Evolutionary conservation across 2,113 vertebrate genomes (phyloP).

Genomic region (Trematomus loennbergii): DNA sequence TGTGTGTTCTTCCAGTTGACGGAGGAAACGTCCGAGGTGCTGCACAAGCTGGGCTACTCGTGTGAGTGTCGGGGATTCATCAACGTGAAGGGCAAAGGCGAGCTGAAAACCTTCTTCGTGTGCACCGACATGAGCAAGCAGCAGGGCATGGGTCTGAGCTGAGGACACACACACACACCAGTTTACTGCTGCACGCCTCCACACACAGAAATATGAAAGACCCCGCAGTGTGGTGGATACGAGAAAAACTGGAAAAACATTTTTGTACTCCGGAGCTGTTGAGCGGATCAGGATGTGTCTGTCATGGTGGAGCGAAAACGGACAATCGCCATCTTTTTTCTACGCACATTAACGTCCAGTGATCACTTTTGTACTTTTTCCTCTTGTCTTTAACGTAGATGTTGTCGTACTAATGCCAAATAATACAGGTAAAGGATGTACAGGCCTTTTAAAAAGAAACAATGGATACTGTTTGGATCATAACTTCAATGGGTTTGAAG

Average conservation of each 20-base stretch:
- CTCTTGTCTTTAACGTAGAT: conserved; percentile 39
- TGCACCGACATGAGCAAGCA: conserved; percentile 95
- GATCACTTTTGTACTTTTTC: conserved; percentile 41
- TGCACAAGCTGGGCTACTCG: conserved; percentile 91
- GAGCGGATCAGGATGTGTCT: not conserved
- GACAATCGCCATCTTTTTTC: conserved; percentile 42
- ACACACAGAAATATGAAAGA: not conserved
- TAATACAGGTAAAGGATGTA: conserved; percentile 16
- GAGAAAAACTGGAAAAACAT: not conserved
- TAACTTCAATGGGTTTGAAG: conserved; percentile 17
- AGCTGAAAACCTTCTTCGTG: conserved; percentile 96
- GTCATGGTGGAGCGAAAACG: not conserved
- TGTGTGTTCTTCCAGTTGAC: conserved; percentile 86
- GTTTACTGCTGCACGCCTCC: not conserved
- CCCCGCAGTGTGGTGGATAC: not conserved
- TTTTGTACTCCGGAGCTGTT: not conserved
- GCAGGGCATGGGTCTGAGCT: conserved; percentile 90
- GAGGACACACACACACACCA: conserved; percentile 65
- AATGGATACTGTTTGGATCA: conserved; percentile 58
- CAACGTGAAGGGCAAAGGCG: conserved; percentile 97
- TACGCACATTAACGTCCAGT: conserved; percentile 32
- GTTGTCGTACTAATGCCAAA: conserved; percentile 59
- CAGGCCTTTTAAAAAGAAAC: conserved; percentile 42
- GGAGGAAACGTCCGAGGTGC: conserved; percentile 90
- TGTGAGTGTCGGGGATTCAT: conserved; percentile 96